These are phyloP conservation scores for Microdon myrmicae DNA, from an alignment of 2,888 invertebrate species.

Conservation along the genomic window DNA sequence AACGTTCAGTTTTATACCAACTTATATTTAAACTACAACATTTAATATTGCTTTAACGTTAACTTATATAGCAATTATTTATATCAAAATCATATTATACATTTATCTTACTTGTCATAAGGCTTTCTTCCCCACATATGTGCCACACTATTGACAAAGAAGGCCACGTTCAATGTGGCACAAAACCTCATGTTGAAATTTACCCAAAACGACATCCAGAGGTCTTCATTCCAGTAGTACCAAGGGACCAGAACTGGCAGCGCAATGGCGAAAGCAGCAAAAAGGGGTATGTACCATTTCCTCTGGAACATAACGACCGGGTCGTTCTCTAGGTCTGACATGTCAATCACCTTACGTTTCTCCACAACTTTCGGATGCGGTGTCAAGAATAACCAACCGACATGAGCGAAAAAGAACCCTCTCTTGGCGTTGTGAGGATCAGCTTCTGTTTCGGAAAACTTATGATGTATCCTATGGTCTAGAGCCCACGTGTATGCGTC, in stretches of 20 bases:
- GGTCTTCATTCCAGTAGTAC: conserved; percentile 84
- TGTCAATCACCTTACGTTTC: conserved; percentile 75
- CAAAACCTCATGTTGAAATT: conserved; percentile 86
- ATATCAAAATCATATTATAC: background rate
- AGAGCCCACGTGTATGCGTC: conserved; percentile 88
- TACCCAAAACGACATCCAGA: conserved; percentile 83
- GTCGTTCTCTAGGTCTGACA: conserved; percentile 78
- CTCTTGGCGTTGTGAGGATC: conserved; percentile 79
- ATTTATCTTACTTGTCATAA: conserved; percentile 83
- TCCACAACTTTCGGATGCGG: conserved; percentile 83
- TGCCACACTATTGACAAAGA: conserved; percentile 93
- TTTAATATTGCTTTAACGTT: too few relatives aligned
- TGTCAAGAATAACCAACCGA: conserved; percentile 89
- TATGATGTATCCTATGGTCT: conserved; percentile 89
- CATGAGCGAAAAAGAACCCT: conserved; percentile 91
- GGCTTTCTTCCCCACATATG: conserved; percentile 94
- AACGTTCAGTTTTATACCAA: too few relatives aligned
- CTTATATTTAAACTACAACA: too few relatives aligned
- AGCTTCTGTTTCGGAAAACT: conserved; percentile 86
- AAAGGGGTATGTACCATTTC: conserved; percentile 78
- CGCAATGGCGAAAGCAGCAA: conserved; percentile 74
- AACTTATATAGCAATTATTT: too few relatives aligned
- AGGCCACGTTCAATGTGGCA: conserved; percentile 88
- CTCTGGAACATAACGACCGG: conserved; percentile 82
- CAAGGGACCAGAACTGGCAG: conserved; percentile 82